Evolutionary conservation across 1,140 invertebrate genomes (phyloP), one percentile per base, ranked within the genome.

Genomic region (Notospermus geniculatus): DNA sequence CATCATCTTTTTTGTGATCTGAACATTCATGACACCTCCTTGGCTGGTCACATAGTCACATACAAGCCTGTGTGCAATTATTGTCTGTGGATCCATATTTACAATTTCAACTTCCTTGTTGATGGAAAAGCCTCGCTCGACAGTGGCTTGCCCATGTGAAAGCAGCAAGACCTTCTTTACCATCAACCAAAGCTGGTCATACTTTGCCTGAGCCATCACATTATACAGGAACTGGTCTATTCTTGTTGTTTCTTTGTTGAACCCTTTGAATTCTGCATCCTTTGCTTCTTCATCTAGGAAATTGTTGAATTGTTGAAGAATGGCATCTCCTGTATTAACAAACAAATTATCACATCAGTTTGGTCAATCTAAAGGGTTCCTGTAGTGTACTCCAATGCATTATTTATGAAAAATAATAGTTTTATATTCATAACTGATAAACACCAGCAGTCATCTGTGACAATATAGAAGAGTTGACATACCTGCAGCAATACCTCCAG

Each of bases 141-240:
- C 70, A 29, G 50, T 19, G 13, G 70, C 69, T n/a, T 74, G 58
- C 1, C 69, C 69, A 70, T 74, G 69, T 5, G 61, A 69, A 27
- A 72, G 63, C 22, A 66, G 19, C 15, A 72, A 52, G 0, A 70
- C 19, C 13, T 58, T 32, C 19, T 58, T 57, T 5, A 68, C 57
- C 19, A 73, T 54, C 13, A 15, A 36, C 58, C 56, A 64, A 23
- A 71, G 27, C 11, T 61, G 32, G n/a, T 23, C 32, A 22, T 61
- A 64, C 17, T 54, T 25, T n/a, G 5, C 19, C 15, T 50, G 4
- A 7, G 19, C 46, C 46, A 50, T 50, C 4, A n/a, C 46, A 50
- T 50, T n/a, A 5, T n/a, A 9, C 4, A 23, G 25, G n/a, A 50
- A 50, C 25, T 7, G 4, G 25, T 50, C 46, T 7, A 50, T 9